phyloP scores from a whole-genome alignment of 2,888 invertebrate species.

The Limnephilus auricula region DNA sequence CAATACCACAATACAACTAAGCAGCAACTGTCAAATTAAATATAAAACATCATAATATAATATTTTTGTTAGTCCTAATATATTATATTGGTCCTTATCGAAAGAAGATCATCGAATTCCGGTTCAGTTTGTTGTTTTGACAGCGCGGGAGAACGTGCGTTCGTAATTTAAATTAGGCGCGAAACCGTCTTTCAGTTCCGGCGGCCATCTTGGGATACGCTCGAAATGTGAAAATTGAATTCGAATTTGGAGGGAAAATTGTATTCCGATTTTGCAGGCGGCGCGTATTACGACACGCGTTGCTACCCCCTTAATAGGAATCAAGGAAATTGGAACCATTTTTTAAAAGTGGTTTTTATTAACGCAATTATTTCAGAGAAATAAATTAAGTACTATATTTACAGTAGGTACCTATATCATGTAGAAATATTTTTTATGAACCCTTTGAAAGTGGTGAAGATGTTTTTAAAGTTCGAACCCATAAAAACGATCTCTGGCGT shows the following conservation, averaged over 20 bases:
- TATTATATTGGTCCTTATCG: constrained; percentile 47
- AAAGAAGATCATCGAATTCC: constrained; percentile 41
- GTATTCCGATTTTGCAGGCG: constrained; percentile 20
- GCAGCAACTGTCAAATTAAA: background rate
- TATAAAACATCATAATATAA: constrained; percentile 8
- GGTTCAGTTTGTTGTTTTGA: constrained; percentile 49
- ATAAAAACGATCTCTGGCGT: too few species aligned
- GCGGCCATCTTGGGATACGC: constrained; percentile 56
- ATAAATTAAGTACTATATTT: background rate
- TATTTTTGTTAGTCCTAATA: too few species aligned
- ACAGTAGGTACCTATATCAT: background rate
- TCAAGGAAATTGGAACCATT: background rate
- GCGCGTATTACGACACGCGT: background rate
- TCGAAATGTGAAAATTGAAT: constrained; percentile 42
- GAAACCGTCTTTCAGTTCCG: constrained; percentile 39
- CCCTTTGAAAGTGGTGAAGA: too few species aligned
- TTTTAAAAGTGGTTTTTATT: background rate
- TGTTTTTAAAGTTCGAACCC: too few species aligned
- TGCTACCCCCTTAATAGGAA: background rate
- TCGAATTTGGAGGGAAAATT: constrained; percentile 23
- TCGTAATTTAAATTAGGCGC: constrained; percentile 65
- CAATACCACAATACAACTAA: background rate
- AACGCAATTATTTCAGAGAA: background rate
- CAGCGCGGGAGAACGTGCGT: constrained; percentile 60
- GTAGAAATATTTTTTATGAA: background rate